Base-by-base conservation (phyloP, 92 coral and sea anemone species). In the Porites lobata region DNA sequence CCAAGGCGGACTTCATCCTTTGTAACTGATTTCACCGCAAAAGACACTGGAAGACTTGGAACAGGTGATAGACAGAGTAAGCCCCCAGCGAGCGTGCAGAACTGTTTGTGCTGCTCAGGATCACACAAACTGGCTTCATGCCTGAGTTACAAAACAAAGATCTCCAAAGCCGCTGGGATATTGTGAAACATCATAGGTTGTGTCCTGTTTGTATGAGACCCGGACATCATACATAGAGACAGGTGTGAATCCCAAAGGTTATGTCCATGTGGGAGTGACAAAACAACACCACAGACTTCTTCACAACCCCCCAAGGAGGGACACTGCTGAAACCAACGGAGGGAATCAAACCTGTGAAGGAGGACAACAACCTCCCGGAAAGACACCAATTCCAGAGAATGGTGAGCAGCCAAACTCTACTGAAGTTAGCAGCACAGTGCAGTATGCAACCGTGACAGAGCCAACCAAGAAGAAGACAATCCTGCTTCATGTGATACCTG, bases 401-500 rank as follows among this genome's bases (percentile, higher is more conserved):
- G 75, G 17, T 13, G 18, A 7, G 38, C 75, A 21, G 38, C 51
- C 47, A 4, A 38, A 38, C 47, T 38, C 47, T 38, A 38, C 47
- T 38, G 6, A 29, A 51, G 1, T 51, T 69, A 53, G 72, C 77
- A 70, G 51, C 50, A 51, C 76, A 2, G 84, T 80, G 47, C 67
- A 80, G n/a, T 81, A 72, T 82, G 86, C 89, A 11, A 87, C 89
- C 14, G 72, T 7, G 26, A 70, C 94, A 57, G 62, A 76, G 47
- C 19, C 52, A 29, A 32, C 26, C 79, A 24, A 86, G 69, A 69
- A 80, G 47, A 38, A 38, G 5, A 38, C 84, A 17, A 86, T 92
- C 3, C 47, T 92, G 67, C 83, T 92, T 17, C 94, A 88, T 43
- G 92, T 91, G 3, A 87, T 91, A 54, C 94, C 94, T 2, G 77